Evolutionary conservation across 2,113 vertebrate species (phyloP).

Genomic region (Chloebia gouldiae): DNA sequence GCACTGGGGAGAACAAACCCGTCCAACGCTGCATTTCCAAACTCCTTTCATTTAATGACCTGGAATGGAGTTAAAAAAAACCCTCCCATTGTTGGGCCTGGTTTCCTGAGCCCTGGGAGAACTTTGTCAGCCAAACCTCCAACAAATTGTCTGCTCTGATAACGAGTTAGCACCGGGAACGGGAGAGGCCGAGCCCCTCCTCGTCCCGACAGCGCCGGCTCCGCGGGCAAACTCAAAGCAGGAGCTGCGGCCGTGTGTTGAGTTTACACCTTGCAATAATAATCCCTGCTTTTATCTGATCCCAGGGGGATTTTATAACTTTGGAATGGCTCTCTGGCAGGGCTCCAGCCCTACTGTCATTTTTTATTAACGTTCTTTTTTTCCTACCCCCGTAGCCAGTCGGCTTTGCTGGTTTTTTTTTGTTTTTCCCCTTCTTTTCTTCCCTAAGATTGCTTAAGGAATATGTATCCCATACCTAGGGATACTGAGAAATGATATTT

Average conservation of each 20-base stretch:
- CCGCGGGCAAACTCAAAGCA: slow-evolving; percentile 61
- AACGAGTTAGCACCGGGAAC: not conserved
- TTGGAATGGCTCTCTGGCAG: slow-evolving; percentile 60
- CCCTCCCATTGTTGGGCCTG: not conserved
- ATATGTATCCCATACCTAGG: slow-evolving; percentile 25
- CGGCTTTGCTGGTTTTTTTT: not conserved
- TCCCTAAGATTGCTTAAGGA: slow-evolving; percentile 16
- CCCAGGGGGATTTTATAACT: slow-evolving; percentile 65
- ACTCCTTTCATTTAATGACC: not conserved
- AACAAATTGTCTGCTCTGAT: slow-evolving; percentile 39
- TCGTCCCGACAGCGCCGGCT: slow-evolving; percentile 1
- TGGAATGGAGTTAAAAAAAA: not conserved
- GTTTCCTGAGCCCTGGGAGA: not conserved
- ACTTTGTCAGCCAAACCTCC: not conserved
- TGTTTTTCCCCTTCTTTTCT: not conserved
- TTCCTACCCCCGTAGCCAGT: not conserved
- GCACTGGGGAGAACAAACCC: not conserved
- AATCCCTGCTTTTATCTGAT: slow-evolving; percentile 70
- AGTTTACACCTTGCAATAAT: slow-evolving; percentile 72
- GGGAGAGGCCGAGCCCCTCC: slow-evolving; percentile 2
- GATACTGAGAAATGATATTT: not conserved
- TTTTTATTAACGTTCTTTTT: slow-evolving; percentile 65
- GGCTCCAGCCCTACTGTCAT: slow-evolving; percentile 61
- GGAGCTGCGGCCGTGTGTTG: slow-evolving; percentile 61
- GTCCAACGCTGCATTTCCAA: rapidly evolving